Base-by-base conservation (phyloP, 2,797 vertebrate genomes). In the Poecilia wingei region DNA sequence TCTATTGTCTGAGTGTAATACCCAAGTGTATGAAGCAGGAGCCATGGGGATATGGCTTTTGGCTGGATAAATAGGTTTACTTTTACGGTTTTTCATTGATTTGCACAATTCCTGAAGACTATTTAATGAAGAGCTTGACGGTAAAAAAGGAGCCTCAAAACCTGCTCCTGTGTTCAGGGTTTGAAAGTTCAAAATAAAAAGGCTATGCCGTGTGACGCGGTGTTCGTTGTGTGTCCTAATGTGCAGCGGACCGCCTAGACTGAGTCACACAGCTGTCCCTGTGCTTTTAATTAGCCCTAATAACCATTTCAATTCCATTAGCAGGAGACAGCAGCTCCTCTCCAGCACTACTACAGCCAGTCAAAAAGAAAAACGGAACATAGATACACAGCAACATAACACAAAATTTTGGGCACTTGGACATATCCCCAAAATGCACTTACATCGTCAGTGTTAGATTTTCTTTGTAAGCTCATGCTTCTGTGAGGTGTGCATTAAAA, bases 221-320 rank as follows among this genome's bases (percentile, higher is more conserved):
- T 89, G 83, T 88, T 89, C 82, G 88, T 80, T 86, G 82, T 87
- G 82, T 88, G 82, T 85, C 89, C 92, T 95, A 95, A 95, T 95
- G 94, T 20, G 73, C 85, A 74, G 87, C 76, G 53, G 86, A 91
- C 92, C 79, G 80, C 92, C 87, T 87, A 87, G 87, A 90, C 89
- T 89, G 88, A 91, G 91, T 92, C 93, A 91, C 92, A 94, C 95
- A 94, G 95, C 95, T 94, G 92, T 95, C 94, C 91, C 91, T 79
- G 75, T 91, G 93, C 94, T 95, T 94, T 96, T 96, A 95, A 96
- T 96, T 94, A 95, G 92, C 90, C 88, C 88, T 95, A 94, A 95
- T 95, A 95, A 95, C 93, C 93, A 95, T 95, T 95, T 95, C 93
- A 95, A 81, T 95, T 95, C 94, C 94, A 95, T 95, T 95, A 95